These are phyloP conservation scores for Tinea pellionella DNA, from an alignment of 2,888 invertebrate species.

Conservation along the genomic window DNA sequence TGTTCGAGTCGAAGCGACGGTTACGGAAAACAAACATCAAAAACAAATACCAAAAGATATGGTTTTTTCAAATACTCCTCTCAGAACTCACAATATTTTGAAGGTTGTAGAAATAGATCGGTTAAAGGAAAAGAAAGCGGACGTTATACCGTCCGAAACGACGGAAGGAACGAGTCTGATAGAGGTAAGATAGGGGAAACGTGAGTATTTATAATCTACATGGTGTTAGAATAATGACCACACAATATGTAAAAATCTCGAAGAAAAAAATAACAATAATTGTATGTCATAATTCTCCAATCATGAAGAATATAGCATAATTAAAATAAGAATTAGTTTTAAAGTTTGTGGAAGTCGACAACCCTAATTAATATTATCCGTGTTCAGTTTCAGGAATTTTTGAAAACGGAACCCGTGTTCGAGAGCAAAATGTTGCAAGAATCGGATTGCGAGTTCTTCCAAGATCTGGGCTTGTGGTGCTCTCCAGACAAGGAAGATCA, in stretches of 20 bases:
- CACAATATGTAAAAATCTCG: background rate
- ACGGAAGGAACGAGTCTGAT: constrained; percentile 42
- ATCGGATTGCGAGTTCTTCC: constrained; percentile 75
- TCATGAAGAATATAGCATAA: background rate
- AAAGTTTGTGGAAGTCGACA: background rate
- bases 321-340: constrained; percentile 5
- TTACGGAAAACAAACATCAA: constrained; percentile 54
- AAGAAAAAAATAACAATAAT: background rate
- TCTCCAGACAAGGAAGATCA: constrained; percentile 61
- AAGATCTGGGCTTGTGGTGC: constrained; percentile 75
- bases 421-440: constrained; percentile 58
- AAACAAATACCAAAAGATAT: constrained; percentile 62
- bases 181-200: constrained; percentile 50
- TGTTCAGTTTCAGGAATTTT: constrained; percentile 51
- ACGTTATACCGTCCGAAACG: constrained; percentile 22
- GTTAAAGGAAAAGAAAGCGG: constrained; percentile 60
- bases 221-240: background rate
- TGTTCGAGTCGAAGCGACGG: constrained; percentile 65
- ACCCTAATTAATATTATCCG: constrained; percentile 18
- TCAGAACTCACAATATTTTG: constrained; percentile 59
- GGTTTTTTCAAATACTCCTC: constrained; percentile 69
- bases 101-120: constrained; percentile 65
- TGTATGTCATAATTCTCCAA: background rate
- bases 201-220: constrained; percentile 39
- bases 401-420: constrained; percentile 55